phyloP scores from a whole-genome alignment of 2,113 vertebrate genomes.

The Seriola rivoliana region DNA sequence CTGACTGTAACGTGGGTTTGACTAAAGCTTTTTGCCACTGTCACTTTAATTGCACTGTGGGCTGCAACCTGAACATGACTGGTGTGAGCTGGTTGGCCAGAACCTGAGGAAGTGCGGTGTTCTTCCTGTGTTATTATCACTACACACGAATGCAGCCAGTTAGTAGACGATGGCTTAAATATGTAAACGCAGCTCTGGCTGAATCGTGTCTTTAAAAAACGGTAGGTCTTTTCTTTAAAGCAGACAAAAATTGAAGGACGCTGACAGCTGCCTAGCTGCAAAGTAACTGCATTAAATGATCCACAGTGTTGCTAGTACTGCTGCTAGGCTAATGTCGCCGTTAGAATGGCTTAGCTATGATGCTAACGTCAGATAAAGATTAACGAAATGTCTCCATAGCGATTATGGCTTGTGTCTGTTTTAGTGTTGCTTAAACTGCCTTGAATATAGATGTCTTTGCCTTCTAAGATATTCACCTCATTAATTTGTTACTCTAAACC shows the following conservation, averaged over 20 bases:
- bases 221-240: constrained; percentile 15
- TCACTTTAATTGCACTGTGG: constrained; percentile 44
- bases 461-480: neutral
- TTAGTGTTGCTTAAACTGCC: neutral
- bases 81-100: constrained; percentile 49
- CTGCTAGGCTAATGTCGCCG: constrained; percentile 27
- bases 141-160: neutral
- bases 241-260: neutral
- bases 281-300: neutral
- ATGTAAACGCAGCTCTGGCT: neutral
- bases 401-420: neutral
- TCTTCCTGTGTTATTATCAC: constrained; percentile 60
- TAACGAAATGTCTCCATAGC: neutral
- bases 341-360: constrained; percentile 1
- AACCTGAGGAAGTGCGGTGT: constrained; percentile 48
- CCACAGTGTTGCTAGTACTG: neutral
- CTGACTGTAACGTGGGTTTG: too few species aligned
- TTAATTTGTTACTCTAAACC: neutral
- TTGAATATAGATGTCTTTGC: neutral
- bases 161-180: neutral
- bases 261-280: neutral
- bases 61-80: neutral
- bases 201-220: neutral
- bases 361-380: constrained; percentile 41
- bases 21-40: neutral